Evolutionary conservation across 2,888 invertebrate genomes (phyloP).

Genomic region (Drosophila conformis): DNA sequence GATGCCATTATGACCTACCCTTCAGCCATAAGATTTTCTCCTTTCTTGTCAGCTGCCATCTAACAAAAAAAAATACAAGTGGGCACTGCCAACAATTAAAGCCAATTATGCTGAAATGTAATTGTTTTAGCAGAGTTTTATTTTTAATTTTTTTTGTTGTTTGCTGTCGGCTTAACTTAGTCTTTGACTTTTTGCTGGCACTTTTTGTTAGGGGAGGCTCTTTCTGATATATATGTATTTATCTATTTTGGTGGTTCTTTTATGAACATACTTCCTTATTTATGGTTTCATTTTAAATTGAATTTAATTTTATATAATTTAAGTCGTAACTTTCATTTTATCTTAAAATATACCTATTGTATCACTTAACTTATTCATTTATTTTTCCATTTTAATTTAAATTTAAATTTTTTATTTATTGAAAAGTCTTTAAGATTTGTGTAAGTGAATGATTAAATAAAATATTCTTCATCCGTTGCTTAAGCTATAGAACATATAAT

Average conservation of each 20-base stretch:
- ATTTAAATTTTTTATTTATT: not conserved
- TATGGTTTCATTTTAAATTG: not conserved
- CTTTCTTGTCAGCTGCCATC: constrained; percentile 51
- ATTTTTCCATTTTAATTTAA: not conserved
- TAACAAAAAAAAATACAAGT: constrained; percentile 22
- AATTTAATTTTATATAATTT: not conserved
- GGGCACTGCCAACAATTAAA: constrained; percentile 79
- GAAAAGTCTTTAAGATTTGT: not conserved
- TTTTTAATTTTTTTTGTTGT: constrained; percentile 23
- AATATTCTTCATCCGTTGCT: not conserved
- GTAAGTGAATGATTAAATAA: not conserved
- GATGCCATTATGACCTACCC: constrained; percentile 82
- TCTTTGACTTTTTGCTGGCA: constrained; percentile 21
- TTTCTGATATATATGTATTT: not conserved
- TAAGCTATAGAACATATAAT: not conserved
- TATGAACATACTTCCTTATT: not conserved
- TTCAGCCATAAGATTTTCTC: constrained; percentile 67
- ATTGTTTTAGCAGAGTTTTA: constrained; percentile 79
- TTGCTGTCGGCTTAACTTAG: constrained; percentile 29
- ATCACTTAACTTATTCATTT: not conserved
- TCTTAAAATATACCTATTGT: not conserved
- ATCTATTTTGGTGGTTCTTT: not conserved
- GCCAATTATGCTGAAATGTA: constrained; percentile 83
- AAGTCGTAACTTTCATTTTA: not conserved
- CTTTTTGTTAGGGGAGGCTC: not conserved